Base-by-base conservation (phyloP, 2,797 vertebrate genomes). In the Tokudaia tokunoshimensis region DNA sequence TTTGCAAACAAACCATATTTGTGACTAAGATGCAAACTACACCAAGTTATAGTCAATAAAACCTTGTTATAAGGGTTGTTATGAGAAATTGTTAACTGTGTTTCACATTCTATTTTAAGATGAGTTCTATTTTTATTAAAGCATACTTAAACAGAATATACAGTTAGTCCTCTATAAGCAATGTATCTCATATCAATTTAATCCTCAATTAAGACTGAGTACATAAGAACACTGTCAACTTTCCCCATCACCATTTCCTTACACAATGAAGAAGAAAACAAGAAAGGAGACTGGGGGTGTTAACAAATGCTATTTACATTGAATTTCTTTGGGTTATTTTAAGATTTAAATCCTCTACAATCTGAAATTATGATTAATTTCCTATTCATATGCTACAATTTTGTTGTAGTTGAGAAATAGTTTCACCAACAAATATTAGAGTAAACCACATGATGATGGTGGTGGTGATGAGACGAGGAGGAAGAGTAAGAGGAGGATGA, bases 361-460 rank as follows among this genome's bases (percentile, higher is more conserved):
- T 96, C 91, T 98, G 94, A 97, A 96, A 96, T 97, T 94, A 83
- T 97, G 74, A 97, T 97, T 96, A 97, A 98, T 97, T 97, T 96
- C 90, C 92, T 97, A 92, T 91, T 96, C 95, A 80, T 95, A 78
- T 95, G 50, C 95, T 96, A 22, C 94, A 82, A 96, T 94, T 85
- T 89, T 98, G 92, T 97, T 97, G 80, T 96, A 93, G 91, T 75
- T 85, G 75, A 95, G 86, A 97, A 96, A 92, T 11, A 93, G 70
- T 93, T 97, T 97, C 76, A 84, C 80, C 96, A 96, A 97, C 93
- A 96, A 97, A 85, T 95, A 41, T 91, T 97, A 91, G 70, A 91
- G 76, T 87, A 96, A 97, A 95, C 72, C 88, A 83, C 52, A 88
- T 89, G n/a, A 37, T 37, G 29, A 79, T 59, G 57, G 24, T 55